Conservation (phyloP, 35 echinoderm and acorn worm species). For the Hemicentrotus pulcherrimus region DNA sequence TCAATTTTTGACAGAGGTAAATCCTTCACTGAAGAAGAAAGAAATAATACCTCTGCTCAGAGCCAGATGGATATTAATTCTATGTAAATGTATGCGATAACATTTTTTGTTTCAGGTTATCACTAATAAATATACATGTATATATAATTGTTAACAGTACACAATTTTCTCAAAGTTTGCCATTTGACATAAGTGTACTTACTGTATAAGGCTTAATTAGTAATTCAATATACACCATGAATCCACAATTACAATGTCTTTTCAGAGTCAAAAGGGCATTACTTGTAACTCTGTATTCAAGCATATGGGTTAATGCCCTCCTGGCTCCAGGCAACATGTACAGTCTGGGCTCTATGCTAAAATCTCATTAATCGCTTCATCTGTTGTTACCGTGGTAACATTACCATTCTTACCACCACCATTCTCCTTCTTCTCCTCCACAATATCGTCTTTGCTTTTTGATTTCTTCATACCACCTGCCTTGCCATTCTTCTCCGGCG, state of each 20-base stretch:
- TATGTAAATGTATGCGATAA: too few relatives aligned
- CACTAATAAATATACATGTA: too few relatives aligned
- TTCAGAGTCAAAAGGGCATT: too few relatives aligned
- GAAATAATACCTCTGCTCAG: too few relatives aligned
- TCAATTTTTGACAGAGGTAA: too few relatives aligned
- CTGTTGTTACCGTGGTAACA: neutral
- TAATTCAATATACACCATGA: neutral
- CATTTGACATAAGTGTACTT: neutral
- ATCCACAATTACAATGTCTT: neutral
- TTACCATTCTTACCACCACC: neutral
- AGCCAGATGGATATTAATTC: too few relatives aligned
- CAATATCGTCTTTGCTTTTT: neutral
- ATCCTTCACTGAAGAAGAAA: too few relatives aligned
- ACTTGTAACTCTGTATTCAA: too few relatives aligned
- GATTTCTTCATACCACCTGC: conserved; percentile 8
- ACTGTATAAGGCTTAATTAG: neutral
- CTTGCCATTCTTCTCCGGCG: neutral
- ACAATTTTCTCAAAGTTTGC: neutral
- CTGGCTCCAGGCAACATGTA: neutral
- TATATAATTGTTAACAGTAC: too few relatives aligned
- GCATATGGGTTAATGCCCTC: too few relatives aligned
- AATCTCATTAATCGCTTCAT: neutral
- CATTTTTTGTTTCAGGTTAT: too few relatives aligned
- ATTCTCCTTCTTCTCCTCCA: conserved; percentile 29
- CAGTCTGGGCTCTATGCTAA: neutral